Evolutionary conservation across 35 echinoderm and acorn worm species (phyloP).

Genomic region (Strongylocentrotus purpuratus): DNA sequence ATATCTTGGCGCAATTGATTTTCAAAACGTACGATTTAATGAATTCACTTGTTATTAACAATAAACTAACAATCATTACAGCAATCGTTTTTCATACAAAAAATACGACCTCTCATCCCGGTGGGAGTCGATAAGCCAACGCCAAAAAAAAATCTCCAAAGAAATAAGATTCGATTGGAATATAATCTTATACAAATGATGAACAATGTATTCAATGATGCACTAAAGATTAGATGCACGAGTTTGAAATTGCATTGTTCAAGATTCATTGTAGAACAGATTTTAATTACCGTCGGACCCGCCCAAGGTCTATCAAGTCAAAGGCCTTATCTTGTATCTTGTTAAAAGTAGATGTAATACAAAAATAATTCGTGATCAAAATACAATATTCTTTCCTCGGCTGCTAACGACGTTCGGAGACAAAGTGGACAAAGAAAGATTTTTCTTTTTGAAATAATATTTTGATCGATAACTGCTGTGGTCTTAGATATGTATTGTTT

Average conservation of each 20-base stretch:
- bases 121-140: neutral
- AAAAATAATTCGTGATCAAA: neutral
- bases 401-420: neutral
- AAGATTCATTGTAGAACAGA: neutral
- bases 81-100: no score
- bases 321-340: neutral
- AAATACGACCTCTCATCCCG: neutral
- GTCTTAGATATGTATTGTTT: no score
- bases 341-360: neutral
- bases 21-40: no score
- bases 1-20: no score
- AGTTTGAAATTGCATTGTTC: neutral
- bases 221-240: neutral
- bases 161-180: neutral
- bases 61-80: no score
- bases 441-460: neutral
- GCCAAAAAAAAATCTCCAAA: neutral
- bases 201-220: neutral
- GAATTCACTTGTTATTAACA: no score
- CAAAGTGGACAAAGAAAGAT: neutral
- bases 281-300: neutral
- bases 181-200: neutral
- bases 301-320: neutral
- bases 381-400: neutral
- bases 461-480: neutral